phyloP scores from a whole-genome alignment of 2,113 vertebrate genomes.

The Lepisosteus osseus region DNA sequence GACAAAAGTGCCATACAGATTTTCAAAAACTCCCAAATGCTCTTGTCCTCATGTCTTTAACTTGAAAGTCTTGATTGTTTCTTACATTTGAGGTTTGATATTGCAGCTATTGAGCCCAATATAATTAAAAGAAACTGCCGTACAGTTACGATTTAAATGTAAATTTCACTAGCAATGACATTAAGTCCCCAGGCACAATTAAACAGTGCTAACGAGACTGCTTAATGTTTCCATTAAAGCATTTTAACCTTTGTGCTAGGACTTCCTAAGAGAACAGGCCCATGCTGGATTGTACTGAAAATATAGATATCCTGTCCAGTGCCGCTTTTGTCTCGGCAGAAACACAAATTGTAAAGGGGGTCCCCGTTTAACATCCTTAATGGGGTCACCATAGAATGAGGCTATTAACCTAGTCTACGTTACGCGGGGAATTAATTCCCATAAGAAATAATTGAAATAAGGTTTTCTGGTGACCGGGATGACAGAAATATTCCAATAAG shows the following conservation, averaged over 20 bases:
- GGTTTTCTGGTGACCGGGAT: no score
- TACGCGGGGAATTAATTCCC: neutral
- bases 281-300: neutral
- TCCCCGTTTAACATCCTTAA: neutral
- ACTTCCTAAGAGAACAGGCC: conserved; percentile 11
- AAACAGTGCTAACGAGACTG: conserved; percentile 3
- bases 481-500: no score
- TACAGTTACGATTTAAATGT: neutral
- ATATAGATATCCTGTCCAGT: neutral
- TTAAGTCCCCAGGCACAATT: neutral
- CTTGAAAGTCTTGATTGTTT: no score
- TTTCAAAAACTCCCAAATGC: no score
- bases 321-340: neutral
- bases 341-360: neutral
- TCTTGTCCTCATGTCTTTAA: no score
- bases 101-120: no score
- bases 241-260: neutral
- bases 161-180: neutral
- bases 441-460: neutral
- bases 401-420: neutral
- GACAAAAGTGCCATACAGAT: no score
- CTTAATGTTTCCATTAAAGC: neutral
- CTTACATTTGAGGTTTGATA: no score
- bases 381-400: neutral
- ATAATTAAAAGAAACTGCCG: no score